These are phyloP conservation scores for Alauda arvensis DNA, from an alignment of 2,797 vertebrate genomes.

Conservation along the genomic window DNA sequence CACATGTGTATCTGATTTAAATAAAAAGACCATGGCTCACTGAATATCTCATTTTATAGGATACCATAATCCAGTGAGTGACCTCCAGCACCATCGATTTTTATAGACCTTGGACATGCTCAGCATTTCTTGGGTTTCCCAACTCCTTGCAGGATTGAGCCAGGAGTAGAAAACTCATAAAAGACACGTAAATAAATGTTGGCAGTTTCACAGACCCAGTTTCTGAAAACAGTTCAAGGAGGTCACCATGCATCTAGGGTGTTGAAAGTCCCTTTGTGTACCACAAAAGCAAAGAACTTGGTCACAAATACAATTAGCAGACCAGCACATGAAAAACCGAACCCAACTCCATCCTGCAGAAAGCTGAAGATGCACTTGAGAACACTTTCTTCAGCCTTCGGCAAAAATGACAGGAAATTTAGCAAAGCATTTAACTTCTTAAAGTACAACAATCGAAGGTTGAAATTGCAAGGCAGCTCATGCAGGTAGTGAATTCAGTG, in stretches of 20 bases:
- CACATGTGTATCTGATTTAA: not conserved
- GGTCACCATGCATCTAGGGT: not conserved
- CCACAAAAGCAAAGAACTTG: not conserved
- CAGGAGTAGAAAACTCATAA: not conserved
- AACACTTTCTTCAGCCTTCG: not conserved
- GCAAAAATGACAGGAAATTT: not conserved
- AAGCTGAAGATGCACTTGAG: not conserved
- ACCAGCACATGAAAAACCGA: not conserved
- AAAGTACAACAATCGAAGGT: not conserved
- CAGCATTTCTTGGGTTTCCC: not conserved
- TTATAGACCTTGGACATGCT: not conserved
- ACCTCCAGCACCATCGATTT: not conserved
- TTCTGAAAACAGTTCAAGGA: not conserved
- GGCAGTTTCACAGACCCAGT: not conserved
- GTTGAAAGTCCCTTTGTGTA: not conserved
- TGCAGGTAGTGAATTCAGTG: not conserved
- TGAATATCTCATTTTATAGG: not conserved
- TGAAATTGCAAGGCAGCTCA: not conserved
- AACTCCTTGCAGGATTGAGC: not conserved
- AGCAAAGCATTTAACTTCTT: not conserved
- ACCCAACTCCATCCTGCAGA: not conserved
- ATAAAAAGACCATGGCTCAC: not conserved
- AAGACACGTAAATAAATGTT: not conserved
- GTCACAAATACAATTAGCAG: not conserved
- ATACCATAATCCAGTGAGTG: not conserved